Evolutionary conservation across 2,113 vertebrate genomes (phyloP).

Genomic region (Camelus dromedarius): DNA sequence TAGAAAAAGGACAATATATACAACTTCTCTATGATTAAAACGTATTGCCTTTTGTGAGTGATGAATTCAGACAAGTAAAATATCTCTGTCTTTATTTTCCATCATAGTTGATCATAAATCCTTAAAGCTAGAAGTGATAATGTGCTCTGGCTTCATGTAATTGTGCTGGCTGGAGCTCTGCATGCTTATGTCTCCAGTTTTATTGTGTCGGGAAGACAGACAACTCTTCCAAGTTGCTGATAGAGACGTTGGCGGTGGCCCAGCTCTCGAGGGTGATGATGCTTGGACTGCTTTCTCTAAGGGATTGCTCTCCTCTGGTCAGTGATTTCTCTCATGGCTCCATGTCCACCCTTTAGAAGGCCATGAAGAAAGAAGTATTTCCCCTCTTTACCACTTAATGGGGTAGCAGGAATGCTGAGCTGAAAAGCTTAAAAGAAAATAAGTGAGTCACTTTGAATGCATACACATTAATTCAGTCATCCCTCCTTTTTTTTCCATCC

Average conservation of each 20-base stretch:
- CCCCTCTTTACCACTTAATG: not conserved
- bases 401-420: not conserved
- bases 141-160: conserved; percentile 74
- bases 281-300: conserved; percentile 60
- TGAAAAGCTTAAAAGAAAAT: conserved; percentile 47
- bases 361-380: conserved; percentile 19
- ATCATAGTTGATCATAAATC: conserved; percentile 80
- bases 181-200: conserved; percentile 77
- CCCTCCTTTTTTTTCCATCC: fast-evolving
- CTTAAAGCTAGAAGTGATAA: conserved; percentile 78
- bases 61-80: conserved; percentile 84
- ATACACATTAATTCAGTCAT: not conserved
- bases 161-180: conserved; percentile 72
- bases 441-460: not conserved
- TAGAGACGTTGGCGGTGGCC: conserved; percentile 72
- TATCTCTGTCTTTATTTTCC: conserved; percentile 81
- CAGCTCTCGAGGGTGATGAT: conserved; percentile 69
- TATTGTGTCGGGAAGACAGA: conserved; percentile 78
- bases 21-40: conserved; percentile 84
- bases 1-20: conserved; percentile 80
- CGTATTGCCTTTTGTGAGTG: conserved; percentile 82
- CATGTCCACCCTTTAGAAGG: conserved; percentile 56
- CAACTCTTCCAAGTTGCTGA: conserved; percentile 70
- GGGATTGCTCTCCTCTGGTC: conserved; percentile 58
- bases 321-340: conserved; percentile 2